A percentile compares a stretch with the other conserved stretches of the same genome.
phyloP scores from a whole-genome alignment of 2,113 vertebrate species.

The Marmota monax region DNA sequence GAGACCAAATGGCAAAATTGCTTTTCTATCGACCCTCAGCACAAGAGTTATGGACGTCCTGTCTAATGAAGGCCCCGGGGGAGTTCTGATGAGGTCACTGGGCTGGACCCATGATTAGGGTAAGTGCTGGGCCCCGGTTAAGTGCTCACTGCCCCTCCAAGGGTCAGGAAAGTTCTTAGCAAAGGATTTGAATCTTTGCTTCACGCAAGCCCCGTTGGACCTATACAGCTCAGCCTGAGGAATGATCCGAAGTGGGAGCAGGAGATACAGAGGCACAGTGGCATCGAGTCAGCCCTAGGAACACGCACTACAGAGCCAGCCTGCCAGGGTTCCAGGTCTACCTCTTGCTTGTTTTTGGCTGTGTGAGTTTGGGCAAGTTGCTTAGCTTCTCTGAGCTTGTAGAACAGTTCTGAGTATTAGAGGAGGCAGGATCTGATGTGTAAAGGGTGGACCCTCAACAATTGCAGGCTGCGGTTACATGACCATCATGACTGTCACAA shows the following conservation, averaged over 20 bases:
- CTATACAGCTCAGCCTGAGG: not conserved
- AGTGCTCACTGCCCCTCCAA: not conserved
- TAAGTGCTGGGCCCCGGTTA: conserved; percentile 46
- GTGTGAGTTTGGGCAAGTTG: not conserved
- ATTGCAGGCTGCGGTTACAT: not conserved
- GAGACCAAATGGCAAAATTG: conserved; percentile 76
- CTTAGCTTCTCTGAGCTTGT: not conserved
- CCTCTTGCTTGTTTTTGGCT: not conserved
- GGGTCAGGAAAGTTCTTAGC: not conserved
- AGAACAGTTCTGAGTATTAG: not conserved
- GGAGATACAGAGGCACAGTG: not conserved
- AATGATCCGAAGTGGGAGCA: not conserved
- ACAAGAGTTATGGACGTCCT: conserved; percentile 41
- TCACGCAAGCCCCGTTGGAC: not conserved
- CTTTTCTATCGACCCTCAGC: conserved; percentile 61
- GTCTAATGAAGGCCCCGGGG: conserved; percentile 43
- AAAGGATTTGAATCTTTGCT: not conserved
- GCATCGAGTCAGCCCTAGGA: not conserved
- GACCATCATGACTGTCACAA: not conserved
- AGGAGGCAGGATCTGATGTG: not conserved
- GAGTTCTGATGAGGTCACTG: not conserved
- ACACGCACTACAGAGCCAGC: not conserved
- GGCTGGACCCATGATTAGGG: not conserved
- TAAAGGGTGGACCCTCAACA: not conserved
- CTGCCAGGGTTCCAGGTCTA: not conserved